These are phyloP conservation scores for Darevskia mixta DNA, from an alignment of 2,797 vertebrate species.

Conservation along the genomic window DNA sequence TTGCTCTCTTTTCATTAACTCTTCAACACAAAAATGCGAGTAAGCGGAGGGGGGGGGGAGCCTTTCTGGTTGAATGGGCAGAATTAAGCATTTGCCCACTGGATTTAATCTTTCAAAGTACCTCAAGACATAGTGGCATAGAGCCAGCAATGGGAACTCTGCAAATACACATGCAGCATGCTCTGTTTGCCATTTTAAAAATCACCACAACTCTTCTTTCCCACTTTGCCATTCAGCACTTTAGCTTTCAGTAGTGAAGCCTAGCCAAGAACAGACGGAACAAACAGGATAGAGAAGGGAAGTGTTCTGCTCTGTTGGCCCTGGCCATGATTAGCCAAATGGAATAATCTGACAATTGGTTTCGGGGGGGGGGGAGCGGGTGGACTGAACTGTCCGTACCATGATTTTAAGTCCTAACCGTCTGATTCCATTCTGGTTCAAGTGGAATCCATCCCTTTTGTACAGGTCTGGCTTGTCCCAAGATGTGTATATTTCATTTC, in stretches of 20 bases:
- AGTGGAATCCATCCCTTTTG: background rate
- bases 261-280: background rate
- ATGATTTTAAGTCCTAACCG: background rate
- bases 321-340: background rate
- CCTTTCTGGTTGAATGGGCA: slow-evolving; percentile 50
- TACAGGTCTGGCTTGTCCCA: background rate
- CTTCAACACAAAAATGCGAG: slow-evolving; percentile 5
- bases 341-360: background rate
- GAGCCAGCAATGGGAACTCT: background rate
- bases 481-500: background rate
- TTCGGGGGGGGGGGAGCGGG: too few species aligned
- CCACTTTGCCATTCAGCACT: background rate
- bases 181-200: background rate
- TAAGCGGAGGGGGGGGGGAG: background rate
- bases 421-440: background rate
- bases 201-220: background rate
- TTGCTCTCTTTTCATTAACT: slow-evolving; percentile 49
- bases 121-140: background rate
- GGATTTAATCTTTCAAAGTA: background rate
- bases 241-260: background rate
- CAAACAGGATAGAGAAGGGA: background rate
- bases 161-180: background rate
- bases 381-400: too few species aligned
- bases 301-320: background rate
- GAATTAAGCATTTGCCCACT: slow-evolving; percentile 38